Percentiles rank a stretch among this genome's conserved stretches.
These are phyloP conservation scores for Cantharis nigra DNA, from an alignment of 2,888 invertebrate species.

Conservation along the genomic window DNA sequence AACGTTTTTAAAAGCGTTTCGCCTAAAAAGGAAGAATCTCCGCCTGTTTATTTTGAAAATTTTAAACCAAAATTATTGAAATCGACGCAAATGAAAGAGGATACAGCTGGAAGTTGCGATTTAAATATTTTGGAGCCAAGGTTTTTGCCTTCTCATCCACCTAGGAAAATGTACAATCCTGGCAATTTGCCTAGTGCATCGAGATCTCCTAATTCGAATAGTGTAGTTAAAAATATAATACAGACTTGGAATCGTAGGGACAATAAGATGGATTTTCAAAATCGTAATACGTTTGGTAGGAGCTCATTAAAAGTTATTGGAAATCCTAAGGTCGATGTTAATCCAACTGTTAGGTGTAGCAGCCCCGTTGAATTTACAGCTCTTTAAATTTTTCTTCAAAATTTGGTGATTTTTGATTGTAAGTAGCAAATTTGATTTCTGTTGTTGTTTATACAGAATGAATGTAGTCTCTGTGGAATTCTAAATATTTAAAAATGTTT, in stretches of 20 bases:
- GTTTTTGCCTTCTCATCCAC: neutral
- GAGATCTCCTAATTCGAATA: constrained; percentile 22
- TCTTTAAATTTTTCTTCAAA: constrained; percentile 31
- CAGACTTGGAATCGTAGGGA: constrained; percentile 52
- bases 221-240: constrained; percentile 52
- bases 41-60: constrained; percentile 2
- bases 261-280: constrained; percentile 41
- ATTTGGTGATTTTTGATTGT: neutral
- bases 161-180: neutral
- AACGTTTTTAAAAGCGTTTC: constrained; percentile 39
- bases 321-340: constrained; percentile 41
- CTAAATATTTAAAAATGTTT: neutral
- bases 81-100: neutral
- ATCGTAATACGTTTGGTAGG: constrained; percentile 46
- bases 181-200: neutral
- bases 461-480: neutral
- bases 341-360: constrained; percentile 26
- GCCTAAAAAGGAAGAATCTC: neutral
- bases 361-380: constrained; percentile 44
- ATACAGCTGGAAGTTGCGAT: neutral
- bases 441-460: neutral
- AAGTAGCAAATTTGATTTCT: neutral
- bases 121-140: neutral
- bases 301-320: constrained; percentile 50
- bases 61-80: constrained; percentile 8